A percentile compares a stretch with the other conserved stretches of the same genome.
Evolutionary conservation across 2,113 vertebrate species (phyloP).

Genomic region (Myiozetetes cayanensis): DNA sequence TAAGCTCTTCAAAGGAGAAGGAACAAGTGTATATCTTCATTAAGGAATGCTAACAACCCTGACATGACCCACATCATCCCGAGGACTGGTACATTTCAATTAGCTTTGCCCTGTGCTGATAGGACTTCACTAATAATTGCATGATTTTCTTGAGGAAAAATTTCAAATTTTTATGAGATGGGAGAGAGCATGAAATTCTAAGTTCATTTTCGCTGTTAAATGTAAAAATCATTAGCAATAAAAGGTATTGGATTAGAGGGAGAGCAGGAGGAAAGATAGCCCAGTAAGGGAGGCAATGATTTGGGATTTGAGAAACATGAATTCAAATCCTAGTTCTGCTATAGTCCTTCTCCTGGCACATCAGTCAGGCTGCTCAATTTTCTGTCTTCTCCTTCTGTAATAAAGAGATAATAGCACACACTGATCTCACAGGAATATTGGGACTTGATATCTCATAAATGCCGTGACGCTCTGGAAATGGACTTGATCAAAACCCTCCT

Average conservation of each 20-base stretch:
- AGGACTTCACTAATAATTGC: conserved; percentile 1
- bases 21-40: not conserved
- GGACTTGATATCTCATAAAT: not conserved
- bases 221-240: conserved; percentile 10
- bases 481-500: conserved; percentile 11
- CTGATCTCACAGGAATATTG: conserved; percentile 38
- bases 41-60: not conserved
- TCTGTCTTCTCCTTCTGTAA: conserved; percentile 42
- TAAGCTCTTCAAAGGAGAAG: not conserved
- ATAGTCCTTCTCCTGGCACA: not conserved
- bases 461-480: not conserved
- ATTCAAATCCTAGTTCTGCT: conserved; percentile 21
- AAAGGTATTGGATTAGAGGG: not conserved
- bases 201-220: not conserved
- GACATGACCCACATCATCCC: not conserved
- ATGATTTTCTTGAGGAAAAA: conserved; percentile 18
- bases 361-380: conserved; percentile 23
- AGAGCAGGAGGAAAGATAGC: not conserved
- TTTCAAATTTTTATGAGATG: not conserved
- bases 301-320: conserved; percentile 3
- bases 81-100: conserved; percentile 25
- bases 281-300: not conserved
- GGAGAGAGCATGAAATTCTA: not conserved
- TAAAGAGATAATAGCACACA: conserved; percentile 31
- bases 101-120: conserved; percentile 1